Evolutionary conservation across 2,888 invertebrate species (phyloP), one percentile per base, ranked within the genome.

Genomic region (Sphaerophoria taeniata): DNA sequence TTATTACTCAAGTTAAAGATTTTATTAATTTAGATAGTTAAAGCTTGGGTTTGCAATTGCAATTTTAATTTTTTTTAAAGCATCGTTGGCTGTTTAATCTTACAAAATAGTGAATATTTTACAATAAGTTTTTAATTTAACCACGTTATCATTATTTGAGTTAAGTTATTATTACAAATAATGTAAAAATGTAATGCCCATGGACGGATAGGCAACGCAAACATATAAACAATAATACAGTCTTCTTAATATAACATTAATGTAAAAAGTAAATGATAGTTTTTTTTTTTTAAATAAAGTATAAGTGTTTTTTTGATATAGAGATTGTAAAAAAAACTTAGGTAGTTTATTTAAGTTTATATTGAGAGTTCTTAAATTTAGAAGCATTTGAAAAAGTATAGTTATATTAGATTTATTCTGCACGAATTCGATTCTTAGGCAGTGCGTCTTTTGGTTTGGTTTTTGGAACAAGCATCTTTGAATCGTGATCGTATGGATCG

Each of bases 401-500:
- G 45, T 61, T n/a, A n/a, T 69, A 39, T 34, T 24, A 24, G 31
- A 24, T 45, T 65, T 45, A 70, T 45, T 78, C 63, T 56, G 53
- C 65, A 71, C 39, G 49, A 65, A 24, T 43, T 72, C 72, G 60
- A 53, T 53, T 72, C n/a, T 71, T 74, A 36, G 75, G 74, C 74
- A 80, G 84, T 84, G 53, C 72, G 39, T 63, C 51, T 56, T 53
- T 70, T 63, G 69, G 49, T 12, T 4, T 33, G 16, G 9, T n/a
- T 69, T 75, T 72, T 16, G 77, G 60, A 36, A 76, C 70, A 12
- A 82, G 73, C 39, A 73, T 71, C 14, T 86, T 86, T 9, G 73
- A 65, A 12, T 86, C 86, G 14, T 86, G 86, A 39, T 86, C 86
- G 11, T 65, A 49, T 11, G 82, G 86, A 60, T 82, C 86, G 49